Conservation (phyloP, 2,797 vertebrate genomes). For the Carduelis carduelis region DNA sequence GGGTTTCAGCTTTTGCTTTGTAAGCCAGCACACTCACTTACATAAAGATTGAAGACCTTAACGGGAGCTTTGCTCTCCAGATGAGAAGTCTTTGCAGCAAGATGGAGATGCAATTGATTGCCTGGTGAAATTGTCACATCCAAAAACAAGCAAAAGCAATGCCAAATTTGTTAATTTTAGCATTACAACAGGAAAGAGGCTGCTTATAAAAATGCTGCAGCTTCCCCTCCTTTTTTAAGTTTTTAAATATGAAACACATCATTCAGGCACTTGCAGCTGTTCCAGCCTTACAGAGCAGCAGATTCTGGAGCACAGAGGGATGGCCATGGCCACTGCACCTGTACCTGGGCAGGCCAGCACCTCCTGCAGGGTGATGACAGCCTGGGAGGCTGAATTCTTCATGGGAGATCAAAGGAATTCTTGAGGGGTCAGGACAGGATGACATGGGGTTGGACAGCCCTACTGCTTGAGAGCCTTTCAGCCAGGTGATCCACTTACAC, state of each 20-base stretch:
- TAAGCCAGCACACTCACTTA: not conserved
- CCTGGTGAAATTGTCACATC: not conserved
- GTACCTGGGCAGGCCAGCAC: not conserved
- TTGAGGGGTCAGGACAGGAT: not conserved
- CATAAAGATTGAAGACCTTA: not conserved
- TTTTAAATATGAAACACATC: not conserved
- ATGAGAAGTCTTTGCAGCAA: not conserved
- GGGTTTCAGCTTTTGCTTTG: conserved; percentile 13
- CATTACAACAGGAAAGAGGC: not conserved
- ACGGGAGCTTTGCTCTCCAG: not conserved
- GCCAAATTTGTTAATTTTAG: not conserved
- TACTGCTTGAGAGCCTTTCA: not conserved
- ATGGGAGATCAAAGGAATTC: conserved; percentile 44
- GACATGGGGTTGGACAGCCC: not conserved
- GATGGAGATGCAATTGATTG: not conserved
- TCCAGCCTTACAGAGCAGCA: not conserved
- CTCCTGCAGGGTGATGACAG: conserved; percentile 7
- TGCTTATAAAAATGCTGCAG: not conserved
- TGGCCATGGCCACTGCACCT: not conserved
- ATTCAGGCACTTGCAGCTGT: not conserved
- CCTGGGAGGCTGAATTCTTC: not conserved
- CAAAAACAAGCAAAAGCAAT: not conserved
- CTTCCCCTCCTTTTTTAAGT: not conserved
- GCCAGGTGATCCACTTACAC: conserved; percentile 47
- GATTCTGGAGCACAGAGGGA: not conserved